A percentile compares a stretch with the other conserved stretches of the same genome.
These are phyloP conservation scores for Leptothorax acervorum DNA, from an alignment of 2,888 invertebrate species.

Conservation along the genomic window DNA sequence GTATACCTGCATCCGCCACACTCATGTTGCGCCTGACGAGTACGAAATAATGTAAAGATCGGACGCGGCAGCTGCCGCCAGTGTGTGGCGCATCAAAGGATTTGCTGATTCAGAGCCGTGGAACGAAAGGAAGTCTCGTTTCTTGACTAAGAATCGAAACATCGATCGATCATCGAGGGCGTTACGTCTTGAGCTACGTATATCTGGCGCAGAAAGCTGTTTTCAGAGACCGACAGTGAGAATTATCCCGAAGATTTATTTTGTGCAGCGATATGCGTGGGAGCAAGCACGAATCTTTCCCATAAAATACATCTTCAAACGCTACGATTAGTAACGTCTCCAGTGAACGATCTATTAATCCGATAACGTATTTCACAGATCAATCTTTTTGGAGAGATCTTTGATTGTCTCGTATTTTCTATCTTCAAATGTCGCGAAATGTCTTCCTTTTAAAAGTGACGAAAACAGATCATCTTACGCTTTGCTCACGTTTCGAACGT, in stretches of 20 bases:
- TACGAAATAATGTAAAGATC: slow-evolving; percentile 73
- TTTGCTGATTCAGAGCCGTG: slow-evolving; percentile 77
- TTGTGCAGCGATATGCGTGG: slow-evolving; percentile 60
- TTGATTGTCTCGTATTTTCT: not conserved
- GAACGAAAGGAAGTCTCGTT: slow-evolving; percentile 66
- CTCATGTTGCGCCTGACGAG: slow-evolving; percentile 65
- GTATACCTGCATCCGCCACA: slow-evolving; percentile 65
- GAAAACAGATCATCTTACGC: slow-evolving; percentile 9
- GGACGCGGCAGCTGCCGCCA: slow-evolving; percentile 73
- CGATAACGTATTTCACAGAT: slow-evolving; percentile 11
- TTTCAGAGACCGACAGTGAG: slow-evolving; percentile 57
- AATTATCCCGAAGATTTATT: slow-evolving; percentile 67
- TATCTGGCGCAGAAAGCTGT: slow-evolving; percentile 61
- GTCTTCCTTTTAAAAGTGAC: not conserved
- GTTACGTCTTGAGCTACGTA: slow-evolving; percentile 68
- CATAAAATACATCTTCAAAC: not conserved
- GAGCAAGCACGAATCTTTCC: slow-evolving; percentile 56
- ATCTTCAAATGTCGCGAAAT: not conserved
- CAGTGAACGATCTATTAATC: slow-evolving; percentile 29
- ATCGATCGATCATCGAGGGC: slow-evolving; percentile 77
- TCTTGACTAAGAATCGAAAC: slow-evolving; percentile 69
- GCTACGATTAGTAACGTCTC: slow-evolving; percentile 4
- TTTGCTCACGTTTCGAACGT: not conserved
- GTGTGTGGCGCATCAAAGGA: slow-evolving; percentile 74
- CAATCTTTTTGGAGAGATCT: not conserved